These are phyloP conservation scores for Seira sanloemensis DNA, from an alignment of 2,888 invertebrate species.

Conservation along the genomic window DNA sequence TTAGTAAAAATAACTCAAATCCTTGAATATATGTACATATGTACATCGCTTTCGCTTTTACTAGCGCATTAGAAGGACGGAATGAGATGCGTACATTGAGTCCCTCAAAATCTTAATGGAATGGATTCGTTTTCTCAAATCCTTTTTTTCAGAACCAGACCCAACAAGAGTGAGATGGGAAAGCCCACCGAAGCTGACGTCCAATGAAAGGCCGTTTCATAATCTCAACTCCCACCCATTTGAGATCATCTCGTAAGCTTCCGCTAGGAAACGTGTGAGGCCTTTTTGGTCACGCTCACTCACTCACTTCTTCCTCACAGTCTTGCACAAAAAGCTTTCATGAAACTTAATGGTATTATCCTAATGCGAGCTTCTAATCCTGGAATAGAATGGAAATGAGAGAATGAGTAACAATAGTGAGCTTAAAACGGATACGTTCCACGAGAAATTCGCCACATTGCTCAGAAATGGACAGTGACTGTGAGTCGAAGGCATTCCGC, in stretches of 20 bases:
- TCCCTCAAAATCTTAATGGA: neutral
- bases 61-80: no score
- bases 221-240: constrained; percentile 21
- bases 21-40: no score
- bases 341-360: neutral
- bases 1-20: no score
- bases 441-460: neutral
- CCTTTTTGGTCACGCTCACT: constrained; percentile 20
- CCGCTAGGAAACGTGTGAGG: constrained; percentile 47
- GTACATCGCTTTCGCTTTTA: no score
- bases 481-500: no score
- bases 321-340: neutral
- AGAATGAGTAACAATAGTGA: neutral
- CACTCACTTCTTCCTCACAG: neutral
- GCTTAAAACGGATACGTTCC: no score
- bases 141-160: constrained; percentile 3
- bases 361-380: neutral
- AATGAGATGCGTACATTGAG: neutral
- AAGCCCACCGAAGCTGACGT: constrained; percentile 9
- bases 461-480: neutral
- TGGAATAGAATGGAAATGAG: neutral
- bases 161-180: constrained; percentile 21
- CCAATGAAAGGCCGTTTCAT: constrained; percentile 29
- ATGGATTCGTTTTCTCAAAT: neutral
- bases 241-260: constrained; percentile 36